A percentile compares a stretch with the other conserved stretches of the same genome.
These are phyloP conservation scores for Actinernus sp. DNA, from an alignment of 92 coral and sea anemone species.

Conservation along the genomic window DNA sequence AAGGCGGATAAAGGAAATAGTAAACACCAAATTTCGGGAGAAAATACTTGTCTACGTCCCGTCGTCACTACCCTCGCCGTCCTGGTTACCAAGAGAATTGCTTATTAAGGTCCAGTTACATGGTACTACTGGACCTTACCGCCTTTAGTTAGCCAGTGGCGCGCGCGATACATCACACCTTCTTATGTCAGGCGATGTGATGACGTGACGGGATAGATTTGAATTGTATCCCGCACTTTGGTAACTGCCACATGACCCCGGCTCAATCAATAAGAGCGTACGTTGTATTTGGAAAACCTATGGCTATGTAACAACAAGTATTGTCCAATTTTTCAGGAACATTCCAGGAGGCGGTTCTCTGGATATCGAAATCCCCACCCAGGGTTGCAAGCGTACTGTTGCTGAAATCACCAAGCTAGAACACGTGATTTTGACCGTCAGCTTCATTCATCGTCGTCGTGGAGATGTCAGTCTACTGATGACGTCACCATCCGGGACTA, in stretches of 20 bases:
- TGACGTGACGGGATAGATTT: not conserved
- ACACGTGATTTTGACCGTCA: slow-evolving; percentile 91
- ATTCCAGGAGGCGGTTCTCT: slow-evolving; percentile 92
- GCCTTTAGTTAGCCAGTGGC: too few species aligned
- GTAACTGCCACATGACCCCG: too few species aligned
- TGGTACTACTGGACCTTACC: too few species aligned
- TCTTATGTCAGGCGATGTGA: not conserved
- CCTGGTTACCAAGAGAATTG: too few species aligned
- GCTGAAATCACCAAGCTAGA: slow-evolving; percentile 88
- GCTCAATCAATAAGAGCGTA: too few species aligned
- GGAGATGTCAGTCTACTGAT: slow-evolving; percentile 92
- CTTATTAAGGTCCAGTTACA: too few species aligned
- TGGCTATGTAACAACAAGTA: not conserved
- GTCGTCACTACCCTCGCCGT: too few species aligned
- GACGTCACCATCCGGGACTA: slow-evolving; percentile 97
- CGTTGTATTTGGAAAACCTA: too few species aligned
- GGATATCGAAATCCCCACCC: slow-evolving; percentile 82
- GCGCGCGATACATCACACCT: too few species aligned
- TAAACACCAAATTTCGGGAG: too few species aligned
- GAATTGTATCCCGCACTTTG: not conserved
- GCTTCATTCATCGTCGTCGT: slow-evolving; percentile 98
- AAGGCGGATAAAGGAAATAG: too few species aligned
- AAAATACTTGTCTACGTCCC: too few species aligned
- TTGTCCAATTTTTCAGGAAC: slow-evolving; percentile 59
- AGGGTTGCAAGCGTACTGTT: slow-evolving; percentile 78